Evolutionary conservation across 2,797 vertebrate genomes (phyloP).

Genomic region (Myotis findleyi): DNA sequence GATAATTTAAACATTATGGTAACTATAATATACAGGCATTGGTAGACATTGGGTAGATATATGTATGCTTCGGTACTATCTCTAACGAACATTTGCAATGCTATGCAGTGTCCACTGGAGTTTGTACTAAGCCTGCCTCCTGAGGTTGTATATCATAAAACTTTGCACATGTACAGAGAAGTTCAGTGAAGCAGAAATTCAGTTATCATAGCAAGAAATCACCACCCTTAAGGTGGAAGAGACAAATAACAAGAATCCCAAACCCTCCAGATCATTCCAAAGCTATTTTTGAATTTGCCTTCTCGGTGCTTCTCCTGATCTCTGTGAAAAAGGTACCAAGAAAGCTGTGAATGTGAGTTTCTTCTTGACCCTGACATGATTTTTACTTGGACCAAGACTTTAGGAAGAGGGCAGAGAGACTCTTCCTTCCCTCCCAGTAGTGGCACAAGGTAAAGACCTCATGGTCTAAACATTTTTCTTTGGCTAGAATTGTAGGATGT

Average conservation of each 20-base stretch:
- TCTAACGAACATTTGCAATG: background rate
- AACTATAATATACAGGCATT: background rate
- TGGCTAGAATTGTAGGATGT: background rate
- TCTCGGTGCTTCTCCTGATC: background rate
- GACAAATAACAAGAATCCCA: background rate
- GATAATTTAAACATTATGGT: background rate
- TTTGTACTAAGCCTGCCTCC: background rate
- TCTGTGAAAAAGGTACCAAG: background rate
- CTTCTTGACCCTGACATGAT: background rate
- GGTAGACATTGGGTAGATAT: background rate
- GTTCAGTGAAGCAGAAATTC: background rate
- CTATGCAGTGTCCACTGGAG: background rate
- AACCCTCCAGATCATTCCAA: background rate
- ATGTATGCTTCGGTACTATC: background rate
- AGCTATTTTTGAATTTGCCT: background rate
- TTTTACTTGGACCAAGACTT: background rate
- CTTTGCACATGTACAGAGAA: background rate
- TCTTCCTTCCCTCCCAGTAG: background rate
- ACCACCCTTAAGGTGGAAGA: background rate
- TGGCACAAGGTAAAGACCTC: background rate
- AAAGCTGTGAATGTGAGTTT: background rate
- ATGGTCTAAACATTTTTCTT: background rate
- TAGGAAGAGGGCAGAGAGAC: background rate
- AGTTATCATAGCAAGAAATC: background rate
- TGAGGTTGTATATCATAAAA: background rate